Conservation (phyloP, 2,797 vertebrate species). For the Anabacerthia variegaticeps region DNA sequence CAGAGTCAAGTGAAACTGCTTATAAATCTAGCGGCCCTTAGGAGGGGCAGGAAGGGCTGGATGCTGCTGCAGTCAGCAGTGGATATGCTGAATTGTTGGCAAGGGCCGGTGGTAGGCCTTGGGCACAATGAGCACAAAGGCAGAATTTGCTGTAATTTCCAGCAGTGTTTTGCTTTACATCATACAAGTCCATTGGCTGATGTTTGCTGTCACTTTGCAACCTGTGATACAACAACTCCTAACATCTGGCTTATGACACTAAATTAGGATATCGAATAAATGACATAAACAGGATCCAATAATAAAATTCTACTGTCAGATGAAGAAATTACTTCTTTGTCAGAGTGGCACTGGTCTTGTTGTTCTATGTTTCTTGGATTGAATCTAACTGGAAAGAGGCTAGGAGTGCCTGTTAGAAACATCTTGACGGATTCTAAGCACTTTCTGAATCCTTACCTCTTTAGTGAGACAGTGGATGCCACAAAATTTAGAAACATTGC, state of each 20-base stretch:
- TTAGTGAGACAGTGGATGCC: not conserved
- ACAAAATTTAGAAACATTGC: not conserved
- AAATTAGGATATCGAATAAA: not conserved
- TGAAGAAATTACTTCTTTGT: not conserved
- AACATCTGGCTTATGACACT: not conserved
- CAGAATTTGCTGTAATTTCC: not conserved
- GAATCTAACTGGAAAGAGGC: not conserved
- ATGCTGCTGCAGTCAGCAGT: too few species aligned
- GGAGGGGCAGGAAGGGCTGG: not conserved
- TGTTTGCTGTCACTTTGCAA: not conserved
- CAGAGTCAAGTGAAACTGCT: not conserved
- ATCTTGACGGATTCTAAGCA: not conserved
- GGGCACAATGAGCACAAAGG: not conserved
- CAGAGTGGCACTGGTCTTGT: not conserved
- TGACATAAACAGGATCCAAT: not conserved
- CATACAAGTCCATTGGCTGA: fast-evolving
- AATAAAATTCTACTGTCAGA: not conserved
- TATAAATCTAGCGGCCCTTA: not conserved
- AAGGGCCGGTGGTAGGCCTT: not conserved
- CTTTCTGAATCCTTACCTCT: not conserved
- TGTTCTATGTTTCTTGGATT: not conserved
- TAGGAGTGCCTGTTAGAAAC: not conserved
- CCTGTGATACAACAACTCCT: fast-evolving
- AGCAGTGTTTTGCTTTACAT: not conserved
- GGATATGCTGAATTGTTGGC: fast-evolving